Evolutionary conservation across 2,888 invertebrate genomes (phyloP), one percentile per base, ranked within the genome.

Genomic region (Tubulanus polymorphus): DNA sequence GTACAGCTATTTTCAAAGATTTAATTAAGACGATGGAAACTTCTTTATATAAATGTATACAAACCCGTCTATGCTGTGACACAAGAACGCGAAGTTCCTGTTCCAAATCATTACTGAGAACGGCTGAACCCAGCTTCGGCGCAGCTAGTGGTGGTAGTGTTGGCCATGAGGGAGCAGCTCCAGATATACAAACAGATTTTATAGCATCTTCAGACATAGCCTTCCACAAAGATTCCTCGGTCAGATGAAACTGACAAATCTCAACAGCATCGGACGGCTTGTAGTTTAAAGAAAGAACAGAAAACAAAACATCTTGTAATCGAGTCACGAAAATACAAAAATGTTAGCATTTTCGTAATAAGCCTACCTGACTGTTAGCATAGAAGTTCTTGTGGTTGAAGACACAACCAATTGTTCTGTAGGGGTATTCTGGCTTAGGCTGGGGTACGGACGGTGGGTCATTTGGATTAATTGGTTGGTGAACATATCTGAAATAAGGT

Each of bases 351-450:
- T n/a, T n/a, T n/a, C n/a, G n/a, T n/a, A n/a, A n/a, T n/a, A n/a
- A n/a, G n/a, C n/a, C 46, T 65, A 76, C 78, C 73, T 78, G 79
- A 56, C 68, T 72, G 64, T 80, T 80, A 15, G 79, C 79, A 67
- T 65, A 79, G 59, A 80, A 79, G 23, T 62, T 59, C 51, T 67
- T 64, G 54, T 80, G 72, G 63, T 78, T 80, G 64, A 80, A 80
- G 29, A 80, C 69, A 67, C 77, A 78, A 23, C 78, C 80, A 2
- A 80, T 65, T 25, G 77, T 78, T 56, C 67, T 71, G 63, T 78
- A 80, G 5, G 78, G 78, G 62, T 79, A 72, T 28, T 67, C 64
- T n/a, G 74, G 67, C 28, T 72, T 60, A 15, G 70, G 66, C 41
- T 69, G 67, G 57, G 71, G 72, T 37, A 67, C 70, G 59, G 71